Evolutionary conservation across 2,888 invertebrate species (phyloP).

Genomic region (Leucoma salicis): DNA sequence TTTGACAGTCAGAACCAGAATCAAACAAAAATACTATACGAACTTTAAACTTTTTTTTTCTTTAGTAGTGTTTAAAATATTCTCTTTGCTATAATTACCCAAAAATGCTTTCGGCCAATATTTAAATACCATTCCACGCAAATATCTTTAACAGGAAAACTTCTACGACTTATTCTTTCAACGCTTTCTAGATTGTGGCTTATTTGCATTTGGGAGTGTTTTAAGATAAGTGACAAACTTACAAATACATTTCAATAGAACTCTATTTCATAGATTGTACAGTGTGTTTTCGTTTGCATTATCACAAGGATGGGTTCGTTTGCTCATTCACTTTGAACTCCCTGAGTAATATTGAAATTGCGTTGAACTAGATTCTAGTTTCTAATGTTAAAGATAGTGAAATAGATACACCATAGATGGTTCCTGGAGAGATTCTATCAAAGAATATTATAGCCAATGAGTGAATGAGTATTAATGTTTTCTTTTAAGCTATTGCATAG

Average conservation of each 20-base stretch:
- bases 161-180: constrained; percentile 26
- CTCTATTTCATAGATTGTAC: not conserved
- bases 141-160: constrained; percentile 23
- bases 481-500: no score
- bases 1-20: no score
- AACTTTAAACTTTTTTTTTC: no score
- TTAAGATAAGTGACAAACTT: constrained; percentile 33
- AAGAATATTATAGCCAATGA: no score
- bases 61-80: no score
- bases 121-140: no score
- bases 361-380: constrained; percentile 20
- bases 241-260: not conserved
- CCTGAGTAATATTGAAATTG: constrained; percentile 20
- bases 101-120: no score
- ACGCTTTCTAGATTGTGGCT: constrained; percentile 36
- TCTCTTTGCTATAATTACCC: no score
- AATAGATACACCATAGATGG: no score
- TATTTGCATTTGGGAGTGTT: constrained; percentile 41
- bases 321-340: constrained; percentile 26
- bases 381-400: constrained; percentile 12
- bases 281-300: constrained; percentile 6
- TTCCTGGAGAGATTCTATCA: no score
- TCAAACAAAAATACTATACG: no score
- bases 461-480: no score
- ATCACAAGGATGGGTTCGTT: not conserved